Evolutionary conservation across 2,113 vertebrate species (phyloP).

Genomic region (Megaleporinus macrocephalus): DNA sequence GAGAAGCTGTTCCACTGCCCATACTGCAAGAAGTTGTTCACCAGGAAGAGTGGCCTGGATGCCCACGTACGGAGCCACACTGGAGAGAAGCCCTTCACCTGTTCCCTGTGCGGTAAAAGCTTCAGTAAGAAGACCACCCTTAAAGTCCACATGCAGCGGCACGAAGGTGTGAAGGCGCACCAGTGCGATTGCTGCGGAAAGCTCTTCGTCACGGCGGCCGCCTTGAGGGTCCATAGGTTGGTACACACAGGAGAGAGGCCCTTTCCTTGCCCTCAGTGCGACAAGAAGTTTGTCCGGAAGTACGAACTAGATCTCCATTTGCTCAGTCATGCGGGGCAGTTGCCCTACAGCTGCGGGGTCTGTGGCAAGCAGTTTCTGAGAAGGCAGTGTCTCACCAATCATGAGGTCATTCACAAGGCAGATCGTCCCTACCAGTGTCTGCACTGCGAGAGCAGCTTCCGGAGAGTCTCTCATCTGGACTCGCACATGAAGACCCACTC

Average conservation of each 20-base stretch:
- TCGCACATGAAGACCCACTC: constrained; percentile 37
- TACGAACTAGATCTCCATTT: constrained; percentile 67
- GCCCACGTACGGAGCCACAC: constrained; percentile 39
- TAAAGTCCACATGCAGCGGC: constrained; percentile 23
- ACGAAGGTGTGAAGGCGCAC: constrained; percentile 7
- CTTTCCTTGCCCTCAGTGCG: constrained; percentile 72
- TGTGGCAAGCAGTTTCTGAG: constrained; percentile 75
- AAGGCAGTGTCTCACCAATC: constrained; percentile 67
- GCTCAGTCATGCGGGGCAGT: constrained; percentile 72
- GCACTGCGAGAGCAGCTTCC: constrained; percentile 72
- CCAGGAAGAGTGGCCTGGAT: not conserved
- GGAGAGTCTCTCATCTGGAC: constrained; percentile 53
- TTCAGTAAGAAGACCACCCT: constrained; percentile 3
- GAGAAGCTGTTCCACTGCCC: constrained; percentile 12
- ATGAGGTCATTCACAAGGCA: constrained; percentile 73
- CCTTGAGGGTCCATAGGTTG: constrained; percentile 34
- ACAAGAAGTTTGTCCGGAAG: constrained; percentile 52
- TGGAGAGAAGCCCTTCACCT: constrained; percentile 41
- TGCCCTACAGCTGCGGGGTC: constrained; percentile 65
- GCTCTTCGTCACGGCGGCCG: not conserved
- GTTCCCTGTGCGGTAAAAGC: constrained; percentile 33
- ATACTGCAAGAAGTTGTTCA: constrained; percentile 44
- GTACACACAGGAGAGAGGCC: constrained; percentile 59
- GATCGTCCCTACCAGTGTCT: constrained; percentile 70
- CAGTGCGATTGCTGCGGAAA: constrained; percentile 35